Evolutionary conservation across 2,797 vertebrate genomes (phyloP), one percentile per base, ranked within the genome.

Genomic region (Cryptoblepharus egeriae): DNA sequence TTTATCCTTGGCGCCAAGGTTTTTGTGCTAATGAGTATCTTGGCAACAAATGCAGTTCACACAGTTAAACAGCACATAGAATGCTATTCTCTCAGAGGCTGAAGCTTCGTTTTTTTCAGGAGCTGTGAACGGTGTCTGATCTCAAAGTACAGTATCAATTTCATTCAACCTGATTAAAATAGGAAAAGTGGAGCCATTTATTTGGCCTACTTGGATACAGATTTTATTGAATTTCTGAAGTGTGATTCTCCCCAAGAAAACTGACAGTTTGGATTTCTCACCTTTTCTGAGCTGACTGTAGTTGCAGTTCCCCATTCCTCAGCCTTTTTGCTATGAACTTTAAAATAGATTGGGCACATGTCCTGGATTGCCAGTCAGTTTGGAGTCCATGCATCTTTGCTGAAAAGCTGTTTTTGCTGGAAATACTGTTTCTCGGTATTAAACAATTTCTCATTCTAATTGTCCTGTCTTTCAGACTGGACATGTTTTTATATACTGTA

Each of bases 21-120:
- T 45, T 84, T 81, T 64, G 80, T 88, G 83, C 77, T 88, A 79
- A 92, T 57, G 80, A 86, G 58, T 5, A 1, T 77, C 82, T 80
- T 84, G 88, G 82, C 89, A 80, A 68, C 75, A 71, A 65, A 3
- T 8, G 42, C 7, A 13, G 55, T 75, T 89, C 61, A 57, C 86
- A 63, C 24, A 1, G 73, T 76, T 55, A 87, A 85, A n/a, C 0
- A 12, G 45, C 30, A 52, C 86, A 79, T 65, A 0, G 0, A 0
- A 0, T 81, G 24, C 37, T 70, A 61, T 58, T 0, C 0, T 32
- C 72, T 71, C 0, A 0, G 57, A 87, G 85, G 52, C 52, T 30
- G 0, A 13, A 45, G 28, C 57, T 67, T 61, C 76, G 13, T 81
- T 67, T 67, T 67, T 67, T 70, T 6, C n/a, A 9, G 68, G 45